Conservation (phyloP, 2,113 vertebrate species). For the Petromus typicus region DNA sequence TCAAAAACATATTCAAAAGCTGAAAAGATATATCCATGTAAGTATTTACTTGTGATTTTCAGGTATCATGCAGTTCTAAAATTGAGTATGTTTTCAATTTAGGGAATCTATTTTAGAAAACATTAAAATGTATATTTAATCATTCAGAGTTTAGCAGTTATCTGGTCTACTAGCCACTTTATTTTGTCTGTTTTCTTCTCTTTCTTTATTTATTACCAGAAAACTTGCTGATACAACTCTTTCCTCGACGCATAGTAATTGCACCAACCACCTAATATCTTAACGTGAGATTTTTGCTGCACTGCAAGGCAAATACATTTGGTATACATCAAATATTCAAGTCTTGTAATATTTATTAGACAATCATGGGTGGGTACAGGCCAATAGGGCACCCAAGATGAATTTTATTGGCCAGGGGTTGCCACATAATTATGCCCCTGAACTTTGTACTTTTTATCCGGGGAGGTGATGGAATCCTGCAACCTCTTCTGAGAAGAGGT, state of each 20-base stretch:
- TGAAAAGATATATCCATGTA: slow-evolving; percentile 85
- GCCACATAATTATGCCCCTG: not conserved
- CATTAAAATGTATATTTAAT: not conserved
- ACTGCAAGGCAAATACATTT: slow-evolving; percentile 3
- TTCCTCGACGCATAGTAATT: not conserved
- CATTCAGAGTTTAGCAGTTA: slow-evolving; percentile 10
- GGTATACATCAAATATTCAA: slow-evolving; percentile 1
- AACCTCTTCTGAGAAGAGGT: not conserved
- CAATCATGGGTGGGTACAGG: not conserved
- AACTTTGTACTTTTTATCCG: not conserved
- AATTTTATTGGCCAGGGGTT: not conserved
- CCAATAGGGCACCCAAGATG: not conserved
- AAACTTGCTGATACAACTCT: slow-evolving; percentile 13
- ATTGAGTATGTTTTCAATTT: not conserved
- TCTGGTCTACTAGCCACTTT: not conserved
- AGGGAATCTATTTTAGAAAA: slow-evolving; percentile 41
- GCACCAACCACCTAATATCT: not conserved
- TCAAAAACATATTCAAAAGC: slow-evolving; percentile 82
- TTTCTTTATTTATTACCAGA: not conserved
- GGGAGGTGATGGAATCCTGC: not conserved
- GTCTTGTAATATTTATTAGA: not conserved
- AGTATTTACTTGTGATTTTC: slow-evolving; percentile 24
- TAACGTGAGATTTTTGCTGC: slow-evolving; percentile 34
- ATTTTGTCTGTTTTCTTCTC: not conserved
- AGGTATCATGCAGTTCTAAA: not conserved